A percentile compares a stretch with the other conserved stretches of the same genome.
Evolutionary conservation across 53 echinoderm and acorn worm genomes (phyloP).

Genomic region (Paracentrotus lividus): DNA sequence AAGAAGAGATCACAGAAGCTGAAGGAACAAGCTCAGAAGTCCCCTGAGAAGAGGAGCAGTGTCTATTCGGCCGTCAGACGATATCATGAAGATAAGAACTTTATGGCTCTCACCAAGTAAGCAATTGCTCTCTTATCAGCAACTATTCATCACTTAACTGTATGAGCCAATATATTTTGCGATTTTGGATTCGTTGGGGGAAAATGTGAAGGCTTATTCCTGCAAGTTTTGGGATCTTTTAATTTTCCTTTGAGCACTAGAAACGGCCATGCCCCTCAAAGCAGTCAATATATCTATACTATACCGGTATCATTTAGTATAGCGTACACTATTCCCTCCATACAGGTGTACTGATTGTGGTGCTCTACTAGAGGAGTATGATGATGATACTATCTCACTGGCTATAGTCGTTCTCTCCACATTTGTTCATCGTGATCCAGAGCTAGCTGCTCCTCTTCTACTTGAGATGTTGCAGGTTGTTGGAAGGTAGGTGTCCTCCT

Average conservation of each 20-base stretch:
- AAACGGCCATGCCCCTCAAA: too few species aligned
- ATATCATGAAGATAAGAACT: conserved; percentile 98
- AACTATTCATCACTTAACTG: too few species aligned
- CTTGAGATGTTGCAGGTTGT: conserved; percentile 98
- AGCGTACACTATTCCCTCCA: too few species aligned
- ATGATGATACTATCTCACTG: conserved; percentile 92
- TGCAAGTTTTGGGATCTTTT: too few species aligned
- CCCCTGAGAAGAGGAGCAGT: conserved; percentile 95
- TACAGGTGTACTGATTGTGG: conserved; percentile 93
- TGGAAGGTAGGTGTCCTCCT: conserved; percentile 78
- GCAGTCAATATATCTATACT: too few species aligned
- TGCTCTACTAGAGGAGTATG: conserved; percentile 91
- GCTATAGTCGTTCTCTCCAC: conserved; percentile 97
- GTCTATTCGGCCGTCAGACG: conserved; percentile 94
- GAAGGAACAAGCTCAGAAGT: conserved; percentile 89
- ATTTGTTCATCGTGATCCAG: conserved; percentile 90
- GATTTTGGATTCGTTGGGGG: too few species aligned
- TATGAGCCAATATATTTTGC: too few species aligned
- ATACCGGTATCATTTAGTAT: too few species aligned
- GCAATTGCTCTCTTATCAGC: not conserved
- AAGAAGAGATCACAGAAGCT: conserved; percentile 88
- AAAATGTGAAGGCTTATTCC: too few species aligned
- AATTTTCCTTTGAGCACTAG: too few species aligned
- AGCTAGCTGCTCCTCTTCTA: conserved; percentile 91
- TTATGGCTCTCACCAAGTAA: conserved; percentile 96